Percentiles rank a stretch among this genome's conserved stretches.
Evolutionary conservation across 2,797 vertebrate genomes (phyloP).

Genomic region (Harpagifer antarcticus): DNA sequence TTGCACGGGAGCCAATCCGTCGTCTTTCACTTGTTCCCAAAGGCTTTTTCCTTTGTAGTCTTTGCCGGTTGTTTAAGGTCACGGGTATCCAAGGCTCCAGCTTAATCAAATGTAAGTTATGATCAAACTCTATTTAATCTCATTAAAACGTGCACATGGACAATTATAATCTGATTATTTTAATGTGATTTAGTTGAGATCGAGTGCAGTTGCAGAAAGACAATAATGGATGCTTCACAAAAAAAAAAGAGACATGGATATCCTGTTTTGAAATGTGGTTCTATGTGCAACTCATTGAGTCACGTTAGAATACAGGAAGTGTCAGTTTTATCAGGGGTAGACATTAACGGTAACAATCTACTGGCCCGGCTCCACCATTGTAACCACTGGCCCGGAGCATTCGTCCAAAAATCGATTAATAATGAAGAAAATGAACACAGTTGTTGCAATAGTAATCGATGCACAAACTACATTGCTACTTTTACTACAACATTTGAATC

Average conservation of each 20-base stretch:
- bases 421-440: too few relatives aligned
- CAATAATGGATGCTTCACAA: neutral
- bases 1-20: constrained; percentile 7
- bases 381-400: too few relatives aligned
- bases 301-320: neutral
- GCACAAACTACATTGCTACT: too few relatives aligned
- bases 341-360: too few relatives aligned
- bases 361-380: too few relatives aligned
- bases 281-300: neutral
- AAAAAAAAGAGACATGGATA: neutral
- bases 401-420: too few relatives aligned
- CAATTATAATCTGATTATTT: neutral
- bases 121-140: neutral
- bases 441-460: too few relatives aligned
- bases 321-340: too few relatives aligned
- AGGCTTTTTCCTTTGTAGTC: neutral
- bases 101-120: neutral
- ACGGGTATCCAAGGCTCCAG: neutral
- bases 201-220: neutral
- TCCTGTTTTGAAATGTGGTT: constrained; percentile 23
- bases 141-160: neutral
- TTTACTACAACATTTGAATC: too few relatives aligned
- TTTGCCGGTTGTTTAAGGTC: neutral
- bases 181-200: constrained; percentile 18
- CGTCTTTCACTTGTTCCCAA: neutral